Evolutionary conservation across 2,888 invertebrate genomes (phyloP).

Genomic region (Odontocolon sp.): DNA sequence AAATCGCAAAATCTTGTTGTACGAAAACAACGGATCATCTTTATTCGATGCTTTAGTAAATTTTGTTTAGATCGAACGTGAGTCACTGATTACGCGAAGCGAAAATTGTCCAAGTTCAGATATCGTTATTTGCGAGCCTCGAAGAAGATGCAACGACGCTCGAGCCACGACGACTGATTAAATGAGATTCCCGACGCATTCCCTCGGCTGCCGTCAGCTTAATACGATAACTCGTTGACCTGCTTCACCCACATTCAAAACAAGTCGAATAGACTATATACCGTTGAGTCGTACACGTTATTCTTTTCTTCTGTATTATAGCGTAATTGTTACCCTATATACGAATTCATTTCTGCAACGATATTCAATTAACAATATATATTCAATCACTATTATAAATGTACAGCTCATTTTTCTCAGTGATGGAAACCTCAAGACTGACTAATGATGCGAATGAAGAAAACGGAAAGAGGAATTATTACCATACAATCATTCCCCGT

Average conservation of each 20-base stretch:
- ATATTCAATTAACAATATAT: not conserved
- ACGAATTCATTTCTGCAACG: too few species aligned
- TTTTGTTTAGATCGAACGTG: not conserved
- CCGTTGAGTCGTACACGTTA: not conserved
- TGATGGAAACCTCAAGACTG: slow-evolving; percentile 39
- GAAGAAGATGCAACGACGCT: not conserved
- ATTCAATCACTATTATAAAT: too few species aligned
- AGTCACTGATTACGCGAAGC: not conserved
- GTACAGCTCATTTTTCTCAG: slow-evolving; percentile 4
- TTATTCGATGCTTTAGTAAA: too few species aligned
- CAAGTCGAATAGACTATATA: slow-evolving; percentile 11
- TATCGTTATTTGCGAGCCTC: not conserved
- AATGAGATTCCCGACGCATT: slow-evolving; percentile 20
- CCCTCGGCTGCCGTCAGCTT: slow-evolving; percentile 39
- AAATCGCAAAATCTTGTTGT: too few species aligned
- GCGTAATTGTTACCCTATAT: too few species aligned
- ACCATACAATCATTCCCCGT: slow-evolving; percentile 33
- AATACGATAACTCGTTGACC: slow-evolving; percentile 69
- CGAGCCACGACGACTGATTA: slow-evolving; percentile 43
- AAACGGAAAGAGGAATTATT: slow-evolving; percentile 34
- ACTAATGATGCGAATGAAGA: slow-evolving; percentile 12
- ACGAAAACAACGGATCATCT: too few species aligned
- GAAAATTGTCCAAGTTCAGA: not conserved
- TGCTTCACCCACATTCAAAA: slow-evolving; percentile 52
- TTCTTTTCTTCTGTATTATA: too few species aligned